phyloP scores from a whole-genome alignment of 2,888 invertebrate genomes.

The Notodonta ziczac region DNA sequence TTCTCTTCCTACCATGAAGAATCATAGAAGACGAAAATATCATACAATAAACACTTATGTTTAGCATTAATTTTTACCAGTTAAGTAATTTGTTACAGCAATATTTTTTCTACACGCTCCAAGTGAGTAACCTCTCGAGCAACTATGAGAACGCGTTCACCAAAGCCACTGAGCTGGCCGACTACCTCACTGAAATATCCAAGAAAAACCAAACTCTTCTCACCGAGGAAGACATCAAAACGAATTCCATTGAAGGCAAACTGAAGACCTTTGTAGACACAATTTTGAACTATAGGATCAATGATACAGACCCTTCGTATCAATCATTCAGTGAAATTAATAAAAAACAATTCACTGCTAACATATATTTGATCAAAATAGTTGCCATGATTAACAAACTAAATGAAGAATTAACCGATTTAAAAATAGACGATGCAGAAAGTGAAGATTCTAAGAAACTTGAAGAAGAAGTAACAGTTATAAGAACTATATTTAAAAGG shows the following conservation, averaged over 20 bases:
- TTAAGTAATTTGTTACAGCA: slow-evolving; percentile 55
- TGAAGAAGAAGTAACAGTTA: slow-evolving; percentile 45
- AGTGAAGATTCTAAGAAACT: slow-evolving; percentile 47
- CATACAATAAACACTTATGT: no score
- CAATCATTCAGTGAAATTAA: slow-evolving; percentile 59
- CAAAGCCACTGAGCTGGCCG: slow-evolving; percentile 50
- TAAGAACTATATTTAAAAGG: slow-evolving; percentile 64
- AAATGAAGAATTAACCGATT: slow-evolving; percentile 43
- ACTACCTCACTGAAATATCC: slow-evolving; percentile 48
- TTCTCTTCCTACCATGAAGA: no score
- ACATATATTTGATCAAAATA: slow-evolving; percentile 65
- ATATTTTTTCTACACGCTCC: slow-evolving; percentile 67
- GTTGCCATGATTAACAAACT: slow-evolving; percentile 64
- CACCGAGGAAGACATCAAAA: slow-evolving; percentile 45
- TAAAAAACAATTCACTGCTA: slow-evolving; percentile 58
- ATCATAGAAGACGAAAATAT: no score
- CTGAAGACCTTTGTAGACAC: slow-evolving; percentile 55
- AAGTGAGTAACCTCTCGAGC: slow-evolving; percentile 60
- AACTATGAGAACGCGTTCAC: slow-evolving; percentile 59
- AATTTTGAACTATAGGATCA: slow-evolving; percentile 59
- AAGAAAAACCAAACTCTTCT: slow-evolving; percentile 50
- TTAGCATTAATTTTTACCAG: no score
- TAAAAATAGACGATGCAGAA: slow-evolving; percentile 41
- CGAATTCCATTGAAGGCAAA: slow-evolving; percentile 55
- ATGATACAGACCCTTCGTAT: slow-evolving; percentile 54